Evolutionary conservation across 2,113 vertebrate genomes (phyloP).

Genomic region (Phalacrocorax brasilianus): DNA sequence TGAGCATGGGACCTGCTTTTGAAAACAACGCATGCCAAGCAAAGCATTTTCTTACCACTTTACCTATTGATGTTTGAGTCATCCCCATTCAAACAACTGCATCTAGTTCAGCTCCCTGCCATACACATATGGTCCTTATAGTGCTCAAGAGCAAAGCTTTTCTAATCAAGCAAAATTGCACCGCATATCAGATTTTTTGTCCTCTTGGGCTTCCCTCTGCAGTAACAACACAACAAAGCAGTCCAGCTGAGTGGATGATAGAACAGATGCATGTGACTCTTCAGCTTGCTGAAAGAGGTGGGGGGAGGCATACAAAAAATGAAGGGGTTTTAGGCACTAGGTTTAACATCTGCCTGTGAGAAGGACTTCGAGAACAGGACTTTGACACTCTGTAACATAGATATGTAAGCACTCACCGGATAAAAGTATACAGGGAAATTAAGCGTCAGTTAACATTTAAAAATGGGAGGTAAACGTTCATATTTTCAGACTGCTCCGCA

Average conservation of each 20-base stretch:
- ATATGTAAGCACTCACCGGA: fast-evolving
- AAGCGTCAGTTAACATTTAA: not conserved
- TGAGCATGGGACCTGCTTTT: not conserved
- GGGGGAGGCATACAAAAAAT: not conserved
- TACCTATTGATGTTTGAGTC: not conserved
- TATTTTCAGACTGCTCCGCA: not conserved
- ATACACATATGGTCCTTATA: not conserved
- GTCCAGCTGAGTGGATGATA: not conserved
- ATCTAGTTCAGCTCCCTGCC: not conserved
- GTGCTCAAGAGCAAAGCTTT: not conserved
- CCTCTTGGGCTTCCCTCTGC: not conserved
- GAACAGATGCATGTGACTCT: not conserved
- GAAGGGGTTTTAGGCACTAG: not conserved
- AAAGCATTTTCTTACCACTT: not conserved
- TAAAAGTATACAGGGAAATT: not conserved
- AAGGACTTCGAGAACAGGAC: not conserved
- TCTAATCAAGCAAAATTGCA: not conserved
- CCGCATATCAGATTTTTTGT: not conserved
- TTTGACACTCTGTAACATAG: not conserved
- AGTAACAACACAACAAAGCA: not conserved
- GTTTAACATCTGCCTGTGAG: not conserved
- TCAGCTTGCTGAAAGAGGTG: not conserved
- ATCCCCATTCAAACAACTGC: not conserved
- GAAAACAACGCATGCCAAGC: fast-evolving
- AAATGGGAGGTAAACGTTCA: not conserved